Evolutionary conservation across 2,888 invertebrate genomes (phyloP).

Genomic region (Microctonus aethiopoides): DNA sequence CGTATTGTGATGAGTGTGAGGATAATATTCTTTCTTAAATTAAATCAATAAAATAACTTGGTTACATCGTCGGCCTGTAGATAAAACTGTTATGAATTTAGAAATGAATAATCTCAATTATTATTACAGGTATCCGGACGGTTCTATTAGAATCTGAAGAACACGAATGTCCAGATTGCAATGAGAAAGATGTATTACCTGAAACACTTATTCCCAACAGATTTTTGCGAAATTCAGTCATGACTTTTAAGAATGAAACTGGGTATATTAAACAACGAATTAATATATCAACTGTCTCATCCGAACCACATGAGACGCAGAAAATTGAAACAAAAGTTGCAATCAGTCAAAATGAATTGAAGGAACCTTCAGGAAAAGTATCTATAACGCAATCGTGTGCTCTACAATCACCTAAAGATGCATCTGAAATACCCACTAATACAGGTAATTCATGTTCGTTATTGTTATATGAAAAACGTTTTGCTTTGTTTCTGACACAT

Average conservation of each 20-base stretch:
- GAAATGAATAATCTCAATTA: not conserved
- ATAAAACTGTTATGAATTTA: not conserved
- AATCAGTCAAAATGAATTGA: not conserved
- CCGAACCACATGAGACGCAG: constrained; percentile 1
- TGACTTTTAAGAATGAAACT: constrained; percentile 88
- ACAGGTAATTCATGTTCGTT: constrained; percentile 20
- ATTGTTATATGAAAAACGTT: too few species aligned
- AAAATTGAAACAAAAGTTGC: constrained; percentile 7
- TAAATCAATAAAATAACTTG: too few species aligned
- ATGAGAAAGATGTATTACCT: constrained; percentile 92
- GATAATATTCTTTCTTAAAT: constrained; percentile 41
- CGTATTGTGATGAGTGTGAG: constrained; percentile 98
- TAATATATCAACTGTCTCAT: constrained; percentile 46
- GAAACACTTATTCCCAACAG: constrained; percentile 93
- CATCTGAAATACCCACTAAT: not conserved
- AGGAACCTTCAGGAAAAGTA: constrained; percentile 15
- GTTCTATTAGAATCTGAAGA: constrained; percentile 92
- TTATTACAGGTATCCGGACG: constrained; percentile 81
- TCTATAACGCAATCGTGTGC: not conserved
- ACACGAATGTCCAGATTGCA: constrained; percentile 94
- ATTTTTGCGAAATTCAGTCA: constrained; percentile 88
- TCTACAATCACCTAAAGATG: too few species aligned
- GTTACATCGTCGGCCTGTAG: too few species aligned
- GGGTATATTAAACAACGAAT: constrained; percentile 70
- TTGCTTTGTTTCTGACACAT: too few species aligned